Evolutionary conservation across 2,888 invertebrate genomes (phyloP).

Genomic region (Eristalinus aeneus): DNA sequence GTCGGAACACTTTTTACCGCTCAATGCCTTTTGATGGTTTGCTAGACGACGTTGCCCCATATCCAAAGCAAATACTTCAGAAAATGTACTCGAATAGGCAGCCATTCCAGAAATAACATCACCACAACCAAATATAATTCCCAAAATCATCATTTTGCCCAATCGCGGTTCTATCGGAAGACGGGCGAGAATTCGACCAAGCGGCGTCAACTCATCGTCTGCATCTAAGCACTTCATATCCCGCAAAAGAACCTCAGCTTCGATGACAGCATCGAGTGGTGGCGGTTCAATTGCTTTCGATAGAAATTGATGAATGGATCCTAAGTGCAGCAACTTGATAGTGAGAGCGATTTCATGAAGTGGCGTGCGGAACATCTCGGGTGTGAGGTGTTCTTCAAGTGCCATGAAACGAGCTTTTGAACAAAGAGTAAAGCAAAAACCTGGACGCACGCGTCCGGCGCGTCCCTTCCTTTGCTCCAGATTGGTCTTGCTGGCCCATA

Average conservation of each 20-base stretch:
- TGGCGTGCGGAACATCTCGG: slow-evolving; percentile 99
- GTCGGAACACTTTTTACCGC: slow-evolving; percentile 94
- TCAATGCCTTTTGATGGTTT: slow-evolving; percentile 91
- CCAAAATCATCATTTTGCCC: slow-evolving; percentile 98
- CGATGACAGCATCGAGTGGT: slow-evolving; percentile 98
- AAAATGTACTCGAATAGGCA: slow-evolving; percentile 96
- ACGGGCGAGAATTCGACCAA: slow-evolving; percentile 96
- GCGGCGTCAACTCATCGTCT: slow-evolving; percentile 93
- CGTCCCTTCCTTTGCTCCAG: slow-evolving; percentile 93
- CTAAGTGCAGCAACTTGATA: slow-evolving; percentile 92
- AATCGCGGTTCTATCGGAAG: slow-evolving; percentile 97
- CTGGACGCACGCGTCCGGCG: slow-evolving; percentile 96
- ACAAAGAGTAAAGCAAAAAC: slow-evolving; percentile 96
- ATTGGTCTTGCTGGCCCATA: slow-evolving; percentile 97
- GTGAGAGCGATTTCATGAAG: slow-evolving; percentile 96
- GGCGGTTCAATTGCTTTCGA: slow-evolving; percentile 98
- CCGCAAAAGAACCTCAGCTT: slow-evolving; percentile 91
- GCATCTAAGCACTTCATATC: slow-evolving; percentile 96
- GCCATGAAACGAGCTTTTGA: slow-evolving; percentile 87
- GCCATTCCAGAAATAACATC: slow-evolving; percentile 96
- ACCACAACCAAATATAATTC: slow-evolving; percentile 94
- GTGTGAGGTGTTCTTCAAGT: slow-evolving; percentile 94
- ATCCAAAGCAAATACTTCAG: slow-evolving; percentile 94
- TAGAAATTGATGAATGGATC: slow-evolving; percentile 95
- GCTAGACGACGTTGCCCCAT: slow-evolving; percentile 88